phyloP scores from a whole-genome alignment of 2,113 vertebrate species.

The Alligator sinensis region DNA sequence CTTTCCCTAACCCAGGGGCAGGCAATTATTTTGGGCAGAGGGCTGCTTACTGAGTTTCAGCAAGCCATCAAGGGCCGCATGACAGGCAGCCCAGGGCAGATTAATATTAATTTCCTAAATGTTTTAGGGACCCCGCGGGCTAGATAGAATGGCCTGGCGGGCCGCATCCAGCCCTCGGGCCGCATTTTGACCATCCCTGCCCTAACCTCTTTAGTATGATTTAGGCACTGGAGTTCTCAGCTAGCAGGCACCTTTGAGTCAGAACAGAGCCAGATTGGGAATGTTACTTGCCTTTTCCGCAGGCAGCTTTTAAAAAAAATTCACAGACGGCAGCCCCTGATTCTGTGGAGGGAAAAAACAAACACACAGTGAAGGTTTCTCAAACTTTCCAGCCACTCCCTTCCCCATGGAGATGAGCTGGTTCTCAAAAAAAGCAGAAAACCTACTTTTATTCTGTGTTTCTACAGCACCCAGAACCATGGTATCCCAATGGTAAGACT shows the following conservation, averaged over 20 bases:
- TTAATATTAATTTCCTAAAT: too few species aligned
- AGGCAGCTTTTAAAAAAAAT: conserved; percentile 95
- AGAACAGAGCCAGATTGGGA: accelerated
- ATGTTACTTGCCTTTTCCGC: conserved; percentile 89
- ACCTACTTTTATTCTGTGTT: accelerated
- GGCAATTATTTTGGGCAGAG: too few species aligned
- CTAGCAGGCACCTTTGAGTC: not conserved
- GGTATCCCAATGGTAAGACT: not conserved
- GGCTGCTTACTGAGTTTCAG: too few species aligned
- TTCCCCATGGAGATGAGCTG: not conserved
- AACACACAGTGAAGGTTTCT: accelerated
- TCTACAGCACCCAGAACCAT: accelerated
- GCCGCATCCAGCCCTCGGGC: not conserved
- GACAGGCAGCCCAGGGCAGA: too few species aligned
- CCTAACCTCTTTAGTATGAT: not conserved
- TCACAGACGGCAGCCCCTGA: conserved; percentile 97
- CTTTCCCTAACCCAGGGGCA: too few species aligned
- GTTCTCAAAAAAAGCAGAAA: not conserved
- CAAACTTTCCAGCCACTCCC: not conserved
- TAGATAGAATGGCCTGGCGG: too few species aligned
- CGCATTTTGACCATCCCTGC: not conserved
- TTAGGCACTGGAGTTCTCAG: accelerated
- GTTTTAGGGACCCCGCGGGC: not conserved
- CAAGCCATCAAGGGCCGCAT: too few species aligned
- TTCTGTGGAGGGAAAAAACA: conserved; percentile 80